Percentiles rank a stretch among this genome's conserved stretches.
phyloP scores from a whole-genome alignment of 2,888 invertebrate species.

The Drosophila pegasa region DNA sequence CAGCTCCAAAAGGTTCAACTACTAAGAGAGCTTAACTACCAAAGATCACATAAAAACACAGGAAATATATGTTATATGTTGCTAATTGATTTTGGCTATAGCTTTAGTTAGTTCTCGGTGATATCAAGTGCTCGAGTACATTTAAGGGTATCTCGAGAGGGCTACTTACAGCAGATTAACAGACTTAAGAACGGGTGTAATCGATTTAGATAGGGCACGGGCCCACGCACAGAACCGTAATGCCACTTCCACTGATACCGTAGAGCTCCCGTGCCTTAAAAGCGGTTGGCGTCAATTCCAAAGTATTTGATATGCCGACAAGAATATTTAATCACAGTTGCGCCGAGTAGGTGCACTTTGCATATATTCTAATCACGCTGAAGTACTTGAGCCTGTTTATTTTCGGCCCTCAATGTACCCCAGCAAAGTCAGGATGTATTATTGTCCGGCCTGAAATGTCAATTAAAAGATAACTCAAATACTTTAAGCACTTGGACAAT shows the following conservation, averaged over 20 bases:
- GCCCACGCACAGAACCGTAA: conserved; percentile 8
- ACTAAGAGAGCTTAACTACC: too few species aligned
- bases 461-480: conserved; percentile 43
- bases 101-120: not conserved
- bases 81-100: not conserved
- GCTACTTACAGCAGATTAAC: conserved; percentile 4
- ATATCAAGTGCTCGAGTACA: not conserved
- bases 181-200: not conserved
- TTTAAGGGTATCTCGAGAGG: not conserved
- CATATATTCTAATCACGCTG: conserved; percentile 48
- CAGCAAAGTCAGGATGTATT: conserved; percentile 23
- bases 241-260: conserved; percentile 7
- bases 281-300: conserved; percentile 4
- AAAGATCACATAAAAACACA: too few species aligned
- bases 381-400: conserved; percentile 33
- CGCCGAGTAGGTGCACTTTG: conserved; percentile 12
- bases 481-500: conserved; percentile 4
- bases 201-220: not conserved
- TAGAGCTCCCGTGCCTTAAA: not conserved
- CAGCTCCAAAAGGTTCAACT: too few species aligned
- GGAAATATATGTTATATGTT: not conserved
- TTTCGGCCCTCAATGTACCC: conserved; percentile 13
- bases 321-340: not conserved
- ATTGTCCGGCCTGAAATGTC: conserved; percentile 20
- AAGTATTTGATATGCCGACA: not conserved